Evolutionary conservation across 2,797 vertebrate species (phyloP), one percentile per base, ranked within the genome.

Genomic region (Clarias laeviceps): DNA sequence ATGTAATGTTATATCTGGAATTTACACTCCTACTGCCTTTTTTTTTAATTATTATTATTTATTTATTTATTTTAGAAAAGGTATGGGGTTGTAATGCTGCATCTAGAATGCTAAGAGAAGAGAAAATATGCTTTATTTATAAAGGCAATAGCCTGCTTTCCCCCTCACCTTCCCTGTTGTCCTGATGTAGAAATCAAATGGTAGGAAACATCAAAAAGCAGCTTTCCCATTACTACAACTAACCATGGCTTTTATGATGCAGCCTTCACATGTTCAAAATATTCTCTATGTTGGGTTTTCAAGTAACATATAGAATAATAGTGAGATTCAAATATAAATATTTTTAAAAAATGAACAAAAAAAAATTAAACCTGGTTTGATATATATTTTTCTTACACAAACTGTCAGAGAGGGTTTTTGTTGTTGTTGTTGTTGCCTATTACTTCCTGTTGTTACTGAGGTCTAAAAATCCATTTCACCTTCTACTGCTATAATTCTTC

Each of bases 391-490:
- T 24, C 40, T 64, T 27, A 65, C 37, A 29, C 37, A 65, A 77
- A 18, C 61, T 84, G 72, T 77, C 29, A 17, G 68, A 7, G 37
- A 27, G 27, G 11, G 45, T 0, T 84, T 32, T 68, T 78, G 15
- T 62, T 62, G 32, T 61, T 24, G 32, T 37, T 77, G 34, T 54
- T 81, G 69, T 66, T 77, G 80, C 78, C 82, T 81, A 68, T 81
- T 87, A 81, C 82, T 73, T 87, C 59, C 85, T 87, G 76, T 87
- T 83, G 66, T 83, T 83, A 65, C 82, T 72, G 74, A 56, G 68
- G 68, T 73, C 59, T 84, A 87, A 87, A 83, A 87, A 87, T 80
- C 77, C 78, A 84, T 87, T 87, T 87, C 82, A 81, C 86, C 79
- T 72, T 81, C 82, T 84, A 83, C 82, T 68, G 77, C 68, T 87